Evolutionary conservation across 2,888 invertebrate genomes (phyloP).

Genomic region (Pollenia griseotomentosa): DNA sequence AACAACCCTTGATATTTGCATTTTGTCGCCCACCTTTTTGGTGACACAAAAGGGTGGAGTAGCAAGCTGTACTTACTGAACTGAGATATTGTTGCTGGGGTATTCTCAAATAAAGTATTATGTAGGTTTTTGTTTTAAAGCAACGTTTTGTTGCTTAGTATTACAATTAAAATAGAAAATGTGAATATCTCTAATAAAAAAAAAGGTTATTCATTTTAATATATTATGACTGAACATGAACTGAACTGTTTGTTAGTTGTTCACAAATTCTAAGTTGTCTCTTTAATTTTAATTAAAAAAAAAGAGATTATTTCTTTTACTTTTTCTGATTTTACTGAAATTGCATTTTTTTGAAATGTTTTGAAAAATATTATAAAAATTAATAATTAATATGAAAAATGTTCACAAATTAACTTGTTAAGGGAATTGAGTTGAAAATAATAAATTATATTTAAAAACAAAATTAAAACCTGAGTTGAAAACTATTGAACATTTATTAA

Average conservation of each 20-base stretch:
- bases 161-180: conserved; percentile 52
- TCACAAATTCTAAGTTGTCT: background rate
- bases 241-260: conserved; percentile 27
- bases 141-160: conserved; percentile 41
- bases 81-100: conserved; percentile 28
- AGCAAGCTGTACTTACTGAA: background rate
- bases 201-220: conserved; percentile 43
- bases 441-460: background rate
- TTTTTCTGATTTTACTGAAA: background rate
- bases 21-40: conserved; percentile 46
- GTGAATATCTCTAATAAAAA: conserved; percentile 10
- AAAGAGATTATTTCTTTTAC: background rate
- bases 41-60: background rate
- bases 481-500: conserved; percentile 27
- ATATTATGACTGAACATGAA: conserved; percentile 57
- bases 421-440: conserved; percentile 18
- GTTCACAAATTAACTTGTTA: background rate
- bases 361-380: background rate
- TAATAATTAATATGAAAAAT: background rate
- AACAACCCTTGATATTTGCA: conserved; percentile 64
- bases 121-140: conserved; percentile 48
- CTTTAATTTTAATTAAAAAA: conserved; percentile 28
- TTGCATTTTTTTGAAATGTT: background rate
- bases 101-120: conserved; percentile 45
- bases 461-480: background rate